These are phyloP conservation scores for Nipponia nippon DNA, from an alignment of 2,113 vertebrate species.

Conservation along the genomic window DNA sequence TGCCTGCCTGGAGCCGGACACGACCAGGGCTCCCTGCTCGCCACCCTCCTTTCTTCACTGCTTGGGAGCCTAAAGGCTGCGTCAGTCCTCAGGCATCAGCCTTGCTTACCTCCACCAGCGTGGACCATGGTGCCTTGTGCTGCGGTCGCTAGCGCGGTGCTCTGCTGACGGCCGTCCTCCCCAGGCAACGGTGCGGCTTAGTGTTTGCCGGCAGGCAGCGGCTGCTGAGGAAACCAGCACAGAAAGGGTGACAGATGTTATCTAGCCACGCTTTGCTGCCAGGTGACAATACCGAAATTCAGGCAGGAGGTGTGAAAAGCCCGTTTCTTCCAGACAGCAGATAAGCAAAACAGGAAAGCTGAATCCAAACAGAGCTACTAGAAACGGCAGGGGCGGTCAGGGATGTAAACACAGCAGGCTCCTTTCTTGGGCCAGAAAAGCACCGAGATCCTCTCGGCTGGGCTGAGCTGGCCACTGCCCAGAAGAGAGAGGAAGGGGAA, in stretches of 20 bases:
- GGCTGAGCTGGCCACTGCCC: background rate
- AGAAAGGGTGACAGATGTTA: background rate
- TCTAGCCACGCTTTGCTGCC: background rate
- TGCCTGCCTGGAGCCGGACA: background rate
- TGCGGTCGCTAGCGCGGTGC: accelerated
- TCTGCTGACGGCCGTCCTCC: background rate
- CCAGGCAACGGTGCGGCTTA: accelerated
- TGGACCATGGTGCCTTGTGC: accelerated
- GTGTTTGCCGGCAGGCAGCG: accelerated
- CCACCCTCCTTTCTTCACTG: accelerated
- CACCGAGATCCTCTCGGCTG: accelerated
- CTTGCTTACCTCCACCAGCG: accelerated
- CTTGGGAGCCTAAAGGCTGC: background rate
- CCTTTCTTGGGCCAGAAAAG: background rate
- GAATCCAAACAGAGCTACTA: background rate
- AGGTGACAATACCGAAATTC: background rate
- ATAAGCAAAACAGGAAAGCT: slow-evolving; percentile 10
- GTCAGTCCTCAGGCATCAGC: background rate
- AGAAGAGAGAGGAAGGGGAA: background rate
- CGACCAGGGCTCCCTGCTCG: background rate
- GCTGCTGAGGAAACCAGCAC: background rate
- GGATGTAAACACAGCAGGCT: background rate
- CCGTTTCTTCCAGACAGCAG: background rate
- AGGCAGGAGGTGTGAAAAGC: background rate
- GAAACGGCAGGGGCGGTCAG: accelerated